Conservation (phyloP, 2,113 vertebrate genomes). For the Ptilorrhoa leucosticta region DNA sequence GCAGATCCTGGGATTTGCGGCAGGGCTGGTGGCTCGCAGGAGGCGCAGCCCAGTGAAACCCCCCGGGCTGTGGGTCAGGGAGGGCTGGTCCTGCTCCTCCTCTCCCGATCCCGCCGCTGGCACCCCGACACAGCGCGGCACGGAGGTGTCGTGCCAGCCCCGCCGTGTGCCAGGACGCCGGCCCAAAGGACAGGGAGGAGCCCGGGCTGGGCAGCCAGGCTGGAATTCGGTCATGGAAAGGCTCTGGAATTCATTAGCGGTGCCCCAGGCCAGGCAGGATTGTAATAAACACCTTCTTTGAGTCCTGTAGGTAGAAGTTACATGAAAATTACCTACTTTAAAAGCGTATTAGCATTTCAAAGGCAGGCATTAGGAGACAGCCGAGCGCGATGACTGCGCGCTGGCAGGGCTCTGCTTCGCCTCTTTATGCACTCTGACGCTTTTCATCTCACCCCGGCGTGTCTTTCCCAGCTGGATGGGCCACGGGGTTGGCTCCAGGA, state of each 20-base stretch:
- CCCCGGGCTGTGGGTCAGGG: neutral
- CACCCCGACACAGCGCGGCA: accelerated
- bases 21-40: neutral
- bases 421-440: neutral
- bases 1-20: accelerated
- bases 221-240: neutral
- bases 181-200: neutral
- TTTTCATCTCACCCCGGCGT: neutral
- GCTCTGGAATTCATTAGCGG: constrained; percentile 30
- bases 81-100: neutral
- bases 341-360: constrained; percentile 64
- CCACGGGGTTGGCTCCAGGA: neutral
- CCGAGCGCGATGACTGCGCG: neutral
- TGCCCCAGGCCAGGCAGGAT: constrained; percentile 35
- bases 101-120: neutral
- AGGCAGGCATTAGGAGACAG: constrained; percentile 38
- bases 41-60: neutral
- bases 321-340: constrained; percentile 64
- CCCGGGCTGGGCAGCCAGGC: neutral
- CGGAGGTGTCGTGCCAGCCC: neutral
- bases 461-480: neutral
- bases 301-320: constrained; percentile 53
- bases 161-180: neutral
- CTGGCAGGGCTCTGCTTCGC: neutral
- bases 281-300: constrained; percentile 58